Evolutionary conservation across 2,888 invertebrate species (phyloP).

Genomic region (Chloroclystis v-ata): DNA sequence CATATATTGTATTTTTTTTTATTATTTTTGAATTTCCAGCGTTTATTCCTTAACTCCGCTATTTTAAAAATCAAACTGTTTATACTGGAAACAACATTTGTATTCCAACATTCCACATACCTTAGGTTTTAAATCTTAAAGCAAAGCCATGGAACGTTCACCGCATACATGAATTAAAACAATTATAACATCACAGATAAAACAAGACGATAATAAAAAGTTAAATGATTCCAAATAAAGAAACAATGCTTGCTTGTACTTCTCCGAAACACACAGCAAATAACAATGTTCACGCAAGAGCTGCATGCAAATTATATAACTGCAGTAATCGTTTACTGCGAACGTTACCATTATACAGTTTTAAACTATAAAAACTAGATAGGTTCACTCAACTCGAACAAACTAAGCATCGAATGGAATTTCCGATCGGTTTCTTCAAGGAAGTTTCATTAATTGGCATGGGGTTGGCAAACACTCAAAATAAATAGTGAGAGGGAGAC

Average conservation of each 20-base stretch:
- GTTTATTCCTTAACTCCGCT: too few species aligned
- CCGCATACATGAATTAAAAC: too few species aligned
- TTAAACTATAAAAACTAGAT: constrained; percentile 9
- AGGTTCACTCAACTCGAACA: constrained; percentile 19
- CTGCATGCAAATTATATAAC: constrained; percentile 21
- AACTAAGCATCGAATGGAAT: constrained; percentile 8
- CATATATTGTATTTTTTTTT: too few species aligned
- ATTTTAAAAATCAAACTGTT: too few species aligned
- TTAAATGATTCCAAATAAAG: neutral
- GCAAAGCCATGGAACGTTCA: too few species aligned
- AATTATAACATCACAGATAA: neutral
- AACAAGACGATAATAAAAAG: neutral
- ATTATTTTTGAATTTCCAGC: too few species aligned
- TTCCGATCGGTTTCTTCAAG: constrained; percentile 21
- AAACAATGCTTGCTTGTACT: neutral
- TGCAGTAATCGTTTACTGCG: constrained; percentile 15
- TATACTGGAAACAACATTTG: too few species aligned
- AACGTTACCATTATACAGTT: constrained; percentile 13
- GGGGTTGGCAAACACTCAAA: constrained; percentile 39
- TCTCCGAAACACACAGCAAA: too few species aligned
- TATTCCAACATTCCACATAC: too few species aligned
- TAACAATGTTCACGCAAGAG: constrained; percentile 4
- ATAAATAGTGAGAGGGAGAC: constrained; percentile 46
- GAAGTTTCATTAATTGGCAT: constrained; percentile 40
- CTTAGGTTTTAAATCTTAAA: too few species aligned